Base-by-base conservation (phyloP, 2,797 vertebrate genomes). In the Spondyliosoma cantharus region DNA sequence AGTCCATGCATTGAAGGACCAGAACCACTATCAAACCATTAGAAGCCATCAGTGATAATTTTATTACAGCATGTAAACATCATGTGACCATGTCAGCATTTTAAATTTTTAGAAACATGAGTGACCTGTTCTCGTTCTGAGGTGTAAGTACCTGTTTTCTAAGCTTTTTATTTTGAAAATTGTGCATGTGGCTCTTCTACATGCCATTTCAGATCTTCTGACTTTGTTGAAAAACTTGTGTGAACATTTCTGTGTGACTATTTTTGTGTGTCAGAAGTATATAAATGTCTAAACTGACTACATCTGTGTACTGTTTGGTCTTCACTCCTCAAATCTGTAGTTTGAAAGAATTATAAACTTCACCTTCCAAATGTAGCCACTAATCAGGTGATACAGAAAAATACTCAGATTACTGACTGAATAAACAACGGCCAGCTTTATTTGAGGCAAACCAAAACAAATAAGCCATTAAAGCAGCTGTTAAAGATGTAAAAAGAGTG, bases 1-100 rank as follows among this genome's bases (percentile, higher is more conserved):
- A 71, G 76, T 67, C 57, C 5, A 88, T 91, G 88, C 74, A 91
- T 73, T 90, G 5, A 72, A 74, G 46, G 67, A 78, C 66, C n/a
- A 24, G 29, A 68, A 67, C 49, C 49, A 42, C 45, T 27, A 57
- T 57, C 52, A 80, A 50, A 62, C 20, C 24, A 56, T 58, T 61
- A 32, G 20, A 54, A 72, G n/a, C 66, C 54, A 76, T 79, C 59
- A 79, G 29, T 37, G 69, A 72, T 46, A 77, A 71, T 24, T 50
- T 63, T 32, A 65, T 22, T 43, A 61, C 53, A 73, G 27, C 50
- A 70, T 60, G 48, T 53, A 68, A 82, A 63, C 76, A 84, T 80
- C 67, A 76, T 69, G 60, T 82, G 75, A 81, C 83, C 71, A 79
- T 79, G 68, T 81, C 16, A 66, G 71, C 16, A 75, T 92, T 91